These are phyloP conservation scores for Diplodus puntazzo DNA, from an alignment of 2,797 vertebrate species.

Conservation along the genomic window DNA sequence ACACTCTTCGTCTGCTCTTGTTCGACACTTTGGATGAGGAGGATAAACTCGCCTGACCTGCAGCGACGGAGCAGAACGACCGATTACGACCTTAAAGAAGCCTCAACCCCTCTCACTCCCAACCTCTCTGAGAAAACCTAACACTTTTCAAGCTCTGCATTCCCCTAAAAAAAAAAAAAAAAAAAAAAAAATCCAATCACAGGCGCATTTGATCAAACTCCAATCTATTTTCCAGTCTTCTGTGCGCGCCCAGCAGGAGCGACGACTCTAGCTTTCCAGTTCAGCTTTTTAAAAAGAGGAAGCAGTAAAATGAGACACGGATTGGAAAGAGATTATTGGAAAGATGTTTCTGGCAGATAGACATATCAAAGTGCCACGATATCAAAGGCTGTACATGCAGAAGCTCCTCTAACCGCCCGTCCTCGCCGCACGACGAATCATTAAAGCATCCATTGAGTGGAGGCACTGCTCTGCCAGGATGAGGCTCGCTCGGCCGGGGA, in stretches of 20 bases:
- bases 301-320: slow-evolving; percentile 57
- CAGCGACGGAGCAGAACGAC: slow-evolving; percentile 20
- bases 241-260: slow-evolving; percentile 42
- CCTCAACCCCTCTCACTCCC: background rate
- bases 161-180: background rate
- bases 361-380: slow-evolving; percentile 72
- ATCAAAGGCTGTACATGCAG: slow-evolving; percentile 72
- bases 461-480: slow-evolving; percentile 41
- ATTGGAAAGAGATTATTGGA: slow-evolving; percentile 64
- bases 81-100: slow-evolving; percentile 10
- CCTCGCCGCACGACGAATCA: slow-evolving; percentile 69
- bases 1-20: slow-evolving; percentile 47
- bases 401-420: slow-evolving; percentile 58
- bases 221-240: slow-evolving; percentile 35
- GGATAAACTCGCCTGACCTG: slow-evolving; percentile 16
- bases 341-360: slow-evolving; percentile 65
- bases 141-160: slow-evolving; percentile 22
- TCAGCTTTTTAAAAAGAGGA: slow-evolving; percentile 40
- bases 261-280: slow-evolving; percentile 37
- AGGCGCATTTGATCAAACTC: slow-evolving; percentile 47
- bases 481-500: slow-evolving; percentile 28
- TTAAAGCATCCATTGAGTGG: slow-evolving; percentile 61
- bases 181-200: slow-evolving; percentile 14
- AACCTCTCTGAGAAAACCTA: slow-evolving; percentile 20
- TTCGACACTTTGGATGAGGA: slow-evolving; percentile 41